Base-by-base conservation (phyloP, 2,797 vertebrate species). In the Clarias fuscus region DNA sequence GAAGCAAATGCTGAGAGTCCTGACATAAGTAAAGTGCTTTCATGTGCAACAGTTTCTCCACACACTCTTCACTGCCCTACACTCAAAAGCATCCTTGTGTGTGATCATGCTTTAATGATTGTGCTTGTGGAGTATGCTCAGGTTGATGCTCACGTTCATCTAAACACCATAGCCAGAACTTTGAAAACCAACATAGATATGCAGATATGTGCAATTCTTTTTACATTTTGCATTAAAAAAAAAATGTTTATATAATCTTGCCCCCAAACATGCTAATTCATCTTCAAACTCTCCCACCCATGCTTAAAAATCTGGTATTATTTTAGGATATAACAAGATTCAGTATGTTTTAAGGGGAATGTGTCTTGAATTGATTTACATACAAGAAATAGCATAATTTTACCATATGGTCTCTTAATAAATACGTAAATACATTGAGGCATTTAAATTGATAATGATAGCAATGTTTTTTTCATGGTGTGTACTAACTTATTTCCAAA, bases 1-100 rank as follows among this genome's bases (percentile, higher is more conserved):
- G 68, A 18, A 3, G 40, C 20, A 72, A 72, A 20, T 17, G 22
- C 40, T n/a, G 14, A n/a, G 24, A n/a, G 24, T 61, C 10, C 56
- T 78, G 33, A 33, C 11, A 78, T 78, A 78, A 37, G 56, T 78
- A 33, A 37, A 78, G 75, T 33, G 75, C 53, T 77, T 27, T 75
- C 72, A 75, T 73, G 40, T 75, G 22, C 11, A 40, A 72, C 70
- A 72, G 70, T n/a, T 75, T 48, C 71, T 48, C 24, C 72, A 53
- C 14, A 18, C 24, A 56, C 43, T 75, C 24, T 40, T 40, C 68
- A 22, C 68, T 40, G 68, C 68, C 48, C 20, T 14, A 40, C 37
- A 72, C 10, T 48, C 40, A 14, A 40, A 73, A 73, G 43, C 22
- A 76, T 76, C 58, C 20, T 56, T 56, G 7, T 53, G 43, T 58